Base-by-base conservation (phyloP, 1,140 invertebrate species). In the Venustaconcha ellipsiformis region DNA sequence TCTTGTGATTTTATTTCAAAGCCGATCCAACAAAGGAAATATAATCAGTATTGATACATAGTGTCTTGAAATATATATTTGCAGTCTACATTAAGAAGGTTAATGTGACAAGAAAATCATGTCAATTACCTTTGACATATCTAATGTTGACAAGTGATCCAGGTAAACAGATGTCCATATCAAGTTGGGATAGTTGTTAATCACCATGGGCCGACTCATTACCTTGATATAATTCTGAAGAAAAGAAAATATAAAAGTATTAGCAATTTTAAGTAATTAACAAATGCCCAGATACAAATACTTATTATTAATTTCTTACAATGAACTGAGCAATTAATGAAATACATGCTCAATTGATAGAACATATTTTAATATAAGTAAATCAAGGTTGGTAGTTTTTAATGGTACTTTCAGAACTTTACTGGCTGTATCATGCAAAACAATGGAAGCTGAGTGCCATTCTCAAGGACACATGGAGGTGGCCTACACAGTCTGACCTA, bases 191-290 rank as follows among this genome's bases (percentile, higher is more conserved):
- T 76, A 72, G 15, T 78, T 75, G 14, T 80, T 60, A 56, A 87
- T 82, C 1, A 86, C 88, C 80, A 88, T 81, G 1, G 87, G 88
- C 14, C 86, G 80, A 70, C 88, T 89, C 72, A 89, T 69, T 55
- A 89, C 87, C 69, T 86, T 83, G 67, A 89, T 84, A 71, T 89
- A 89, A 79, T 89, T 80, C 88, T 89, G 79, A 23, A 82, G 77
- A 65, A 67, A 2, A 70, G 26, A 55, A 70, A 57, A 18, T 37
- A 66, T 56, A 55, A 37, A 48, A 64, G 14, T 48, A 12, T 67
- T 48, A 58, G 26, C 15, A 63, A 48, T 20, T 23, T 14, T 62
- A 23, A 23, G 56, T 14, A 15, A 67, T 12, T 26, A 48, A 30
- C 18, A 59, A 15, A 6, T 30, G 18, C 4, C 18, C 37, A 59